Percentiles rank a stretch among this genome's conserved stretches.
Evolutionary conservation across 2,797 vertebrate species (phyloP).

Genomic region (Percopsis omiscomaycus): DNA sequence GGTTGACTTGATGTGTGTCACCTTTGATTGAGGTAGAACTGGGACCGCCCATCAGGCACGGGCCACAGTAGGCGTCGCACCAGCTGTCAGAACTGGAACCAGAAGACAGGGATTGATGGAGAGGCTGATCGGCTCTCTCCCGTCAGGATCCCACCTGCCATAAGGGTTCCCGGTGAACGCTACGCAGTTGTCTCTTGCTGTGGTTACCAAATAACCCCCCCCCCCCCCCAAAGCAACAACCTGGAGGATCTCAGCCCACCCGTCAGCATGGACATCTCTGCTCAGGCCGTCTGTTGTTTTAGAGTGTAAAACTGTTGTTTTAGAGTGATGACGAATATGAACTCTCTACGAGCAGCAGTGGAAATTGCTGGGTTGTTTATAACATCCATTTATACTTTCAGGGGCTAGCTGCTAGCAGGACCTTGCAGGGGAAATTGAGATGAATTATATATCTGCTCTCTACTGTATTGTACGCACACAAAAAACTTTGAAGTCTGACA

Average conservation of each 20-base stretch:
- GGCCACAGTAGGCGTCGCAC: slow-evolving; percentile 69
- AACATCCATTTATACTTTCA: slow-evolving; percentile 50
- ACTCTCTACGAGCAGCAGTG: slow-evolving; percentile 50
- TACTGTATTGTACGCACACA: slow-evolving; percentile 51
- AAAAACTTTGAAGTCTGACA: slow-evolving; percentile 64
- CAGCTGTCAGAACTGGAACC: slow-evolving; percentile 77
- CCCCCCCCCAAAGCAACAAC: slow-evolving; percentile 54
- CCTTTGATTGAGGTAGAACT: slow-evolving; percentile 66
- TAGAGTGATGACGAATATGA: slow-evolving; percentile 52
- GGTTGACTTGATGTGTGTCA: slow-evolving; percentile 55
- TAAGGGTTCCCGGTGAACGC: slow-evolving; percentile 46
- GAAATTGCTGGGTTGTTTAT: slow-evolving; percentile 48
- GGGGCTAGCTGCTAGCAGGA: slow-evolving; percentile 37
- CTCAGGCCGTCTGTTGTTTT: slow-evolving; percentile 26
- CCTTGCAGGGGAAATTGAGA: slow-evolving; percentile 47
- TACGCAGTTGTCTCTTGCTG: slow-evolving; percentile 52
- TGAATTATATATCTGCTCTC: slow-evolving; percentile 46
- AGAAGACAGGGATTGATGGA: slow-evolving; percentile 77
- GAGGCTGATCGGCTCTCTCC: slow-evolving; percentile 70
- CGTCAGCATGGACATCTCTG: slow-evolving; percentile 44
- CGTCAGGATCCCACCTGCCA: slow-evolving; percentile 78
- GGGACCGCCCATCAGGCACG: slow-evolving; percentile 68
- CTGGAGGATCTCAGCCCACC: slow-evolving; percentile 54
- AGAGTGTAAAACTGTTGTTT: slow-evolving; percentile 40
- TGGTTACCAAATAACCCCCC: slow-evolving; percentile 39